A percentile compares a stretch with the other conserved stretches of the same genome.
Evolutionary conservation across 2,797 vertebrate species (phyloP).

Genomic region (Podarcis lilfordi): DNA sequence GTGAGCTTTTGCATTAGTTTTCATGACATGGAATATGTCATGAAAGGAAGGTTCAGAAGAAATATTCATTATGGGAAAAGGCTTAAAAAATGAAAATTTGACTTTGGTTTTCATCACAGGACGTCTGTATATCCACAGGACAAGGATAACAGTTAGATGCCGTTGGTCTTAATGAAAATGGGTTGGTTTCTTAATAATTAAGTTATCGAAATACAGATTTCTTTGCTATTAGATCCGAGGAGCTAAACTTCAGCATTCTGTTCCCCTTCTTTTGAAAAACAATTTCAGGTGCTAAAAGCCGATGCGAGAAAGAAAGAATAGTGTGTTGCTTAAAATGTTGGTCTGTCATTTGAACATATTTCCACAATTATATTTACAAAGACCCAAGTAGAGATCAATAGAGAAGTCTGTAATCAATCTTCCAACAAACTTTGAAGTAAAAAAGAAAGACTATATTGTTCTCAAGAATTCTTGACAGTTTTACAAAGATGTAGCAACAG

Average conservation of each 20-base stretch:
- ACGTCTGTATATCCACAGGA: too few relatives aligned
- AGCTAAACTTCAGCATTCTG: not conserved
- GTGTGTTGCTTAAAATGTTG: not conserved
- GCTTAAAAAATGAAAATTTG: too few relatives aligned
- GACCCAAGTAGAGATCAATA: slow-evolving; percentile 54
- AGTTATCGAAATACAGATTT: too few relatives aligned
- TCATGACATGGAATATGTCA: too few relatives aligned
- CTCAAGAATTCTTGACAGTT: slow-evolving; percentile 44
- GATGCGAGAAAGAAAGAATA: not conserved
- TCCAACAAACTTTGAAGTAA: slow-evolving; percentile 61
- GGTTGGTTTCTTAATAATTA: too few relatives aligned
- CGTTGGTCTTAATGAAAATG: too few relatives aligned
- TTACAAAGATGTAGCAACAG: slow-evolving; percentile 66
- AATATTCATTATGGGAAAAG: too few relatives aligned
- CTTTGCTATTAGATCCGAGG: not conserved
- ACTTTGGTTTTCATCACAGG: too few relatives aligned
- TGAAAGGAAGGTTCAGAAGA: too few relatives aligned
- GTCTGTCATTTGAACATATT: not conserved
- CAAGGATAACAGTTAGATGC: too few relatives aligned
- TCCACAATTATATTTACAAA: not conserved
- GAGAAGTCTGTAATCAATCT: slow-evolving; percentile 66
- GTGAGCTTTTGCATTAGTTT: too few relatives aligned
- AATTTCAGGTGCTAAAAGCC: not conserved
- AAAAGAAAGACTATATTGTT: slow-evolving; percentile 58
- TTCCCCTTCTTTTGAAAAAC: not conserved